Base-by-base conservation (phyloP, 2,888 invertebrate genomes). In the Drosophila phalerata region DNA sequence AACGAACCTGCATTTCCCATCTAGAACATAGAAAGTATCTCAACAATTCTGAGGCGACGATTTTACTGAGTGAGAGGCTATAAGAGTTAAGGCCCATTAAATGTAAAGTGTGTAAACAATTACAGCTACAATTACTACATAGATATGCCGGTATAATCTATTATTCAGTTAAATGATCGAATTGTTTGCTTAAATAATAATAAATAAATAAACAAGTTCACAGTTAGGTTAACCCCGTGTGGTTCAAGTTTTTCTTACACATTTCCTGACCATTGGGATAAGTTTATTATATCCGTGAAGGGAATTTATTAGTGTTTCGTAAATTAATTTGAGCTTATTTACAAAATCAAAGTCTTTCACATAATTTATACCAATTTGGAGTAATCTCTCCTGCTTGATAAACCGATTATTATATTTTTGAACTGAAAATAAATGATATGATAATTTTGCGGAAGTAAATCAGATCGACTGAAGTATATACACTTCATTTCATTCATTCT, bases 71-170 rank as follows among this genome's bases (percentile, higher is more conserved):
- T 43, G 37, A n/a, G 72, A 40, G 73, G 73, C 61, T 72, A 65
- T 40, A n/a, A 53, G 43, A 75, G 60, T 47, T 57, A 25, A 58
- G 25, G 43, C 47, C 47, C 47, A 74, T 75, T 75, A 68, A 73
- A 56, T 68, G 62, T 68, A 63, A 72, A 58, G 43, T 42, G 43
- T 40, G 66, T 13, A 45, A 47, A 37, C 65, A 65, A 64, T 64
- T 64, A 64, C 17, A 42, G 32, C 19, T 15, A 37, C 17, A 62
- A 62, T 55, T 62, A 61, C 28, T 13, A 5, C 34, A n/a, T 30
- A n/a, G 13, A 10, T 28, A 55, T 22, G 45, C 25, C 22, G 45
- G 32, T 22, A 25, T 11, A 30, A n/a, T 47, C 15, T 3, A 57
- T 10, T 17, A 48, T 48, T 40, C 28, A 30, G 47, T 5, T 40